These are phyloP conservation scores for Oscheius sp. DNA, from an alignment of 1,140 invertebrate species.

Conservation along the genomic window DNA sequence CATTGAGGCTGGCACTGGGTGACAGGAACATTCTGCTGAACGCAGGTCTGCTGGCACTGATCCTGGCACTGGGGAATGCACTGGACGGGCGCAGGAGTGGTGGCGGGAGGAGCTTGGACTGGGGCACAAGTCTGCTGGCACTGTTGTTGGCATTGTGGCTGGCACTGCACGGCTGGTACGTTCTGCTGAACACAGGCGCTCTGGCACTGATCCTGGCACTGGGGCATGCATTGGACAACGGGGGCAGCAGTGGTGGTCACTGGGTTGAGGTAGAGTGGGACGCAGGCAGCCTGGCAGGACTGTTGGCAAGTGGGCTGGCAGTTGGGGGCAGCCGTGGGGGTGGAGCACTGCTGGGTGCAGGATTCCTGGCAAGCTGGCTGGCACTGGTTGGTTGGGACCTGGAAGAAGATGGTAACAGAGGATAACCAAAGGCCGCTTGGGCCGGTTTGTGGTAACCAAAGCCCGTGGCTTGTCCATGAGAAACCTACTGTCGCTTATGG, in stretches of 20 bases:
- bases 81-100: neutral
- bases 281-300: neutral
- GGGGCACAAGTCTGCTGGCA: too few species aligned
- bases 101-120: too few species aligned
- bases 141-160: neutral
- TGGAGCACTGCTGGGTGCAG: conserved; percentile 19
- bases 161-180: neutral
- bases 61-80: conserved; percentile 2
- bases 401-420: neutral
- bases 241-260: neutral
- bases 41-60: conserved; percentile 7
- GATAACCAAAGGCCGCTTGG: neutral
- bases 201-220: conserved; percentile 16
- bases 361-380: conserved; percentile 14
- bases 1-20: conserved; percentile 2
- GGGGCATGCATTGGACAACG: conserved; percentile 4
- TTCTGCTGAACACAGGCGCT: conserved; percentile 1
- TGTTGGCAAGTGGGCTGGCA: conserved; percentile 9
- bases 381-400: conserved; percentile 28
- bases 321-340: neutral
- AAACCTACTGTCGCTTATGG: neutral
- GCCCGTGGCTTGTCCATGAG: neutral
- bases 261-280: neutral
- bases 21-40: conserved; percentile 2
- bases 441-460: neutral